Conservation (phyloP, 2,797 vertebrate genomes). For the Melanotaenia nigrans region DNA sequence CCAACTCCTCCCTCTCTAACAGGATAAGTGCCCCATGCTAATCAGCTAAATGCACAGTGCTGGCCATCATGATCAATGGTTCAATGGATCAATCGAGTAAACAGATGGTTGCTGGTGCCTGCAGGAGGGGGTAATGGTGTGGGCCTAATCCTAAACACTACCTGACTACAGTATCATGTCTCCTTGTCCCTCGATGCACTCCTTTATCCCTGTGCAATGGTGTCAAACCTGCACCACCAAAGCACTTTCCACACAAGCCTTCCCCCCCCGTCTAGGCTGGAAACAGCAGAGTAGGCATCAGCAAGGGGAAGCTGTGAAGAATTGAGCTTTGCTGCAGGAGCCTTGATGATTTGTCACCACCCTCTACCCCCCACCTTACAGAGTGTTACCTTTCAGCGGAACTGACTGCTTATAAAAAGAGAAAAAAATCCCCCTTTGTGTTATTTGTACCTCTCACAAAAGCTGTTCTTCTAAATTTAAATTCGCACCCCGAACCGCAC, state of each 20-base stretch:
- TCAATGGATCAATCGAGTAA: conserved; percentile 75
- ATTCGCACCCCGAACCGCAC: conserved; percentile 8
- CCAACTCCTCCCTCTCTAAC: conserved; percentile 61
- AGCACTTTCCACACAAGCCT: conserved; percentile 40
- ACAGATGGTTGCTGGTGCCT: conserved; percentile 67
- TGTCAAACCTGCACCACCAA: conserved; percentile 36
- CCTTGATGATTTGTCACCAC: conserved; percentile 50
- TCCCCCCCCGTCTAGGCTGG: conserved; percentile 23
- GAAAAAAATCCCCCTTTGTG: conserved; percentile 7
- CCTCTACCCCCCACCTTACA: conserved; percentile 15
- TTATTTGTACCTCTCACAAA: conserved; percentile 23
- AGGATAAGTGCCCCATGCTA: conserved; percentile 76
- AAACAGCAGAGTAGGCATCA: conserved; percentile 27
- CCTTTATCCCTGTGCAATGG: conserved; percentile 24
- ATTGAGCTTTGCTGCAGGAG: conserved; percentile 47
- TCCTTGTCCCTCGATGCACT: conserved; percentile 11
- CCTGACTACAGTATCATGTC: conserved; percentile 65
- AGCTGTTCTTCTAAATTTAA: background rate
- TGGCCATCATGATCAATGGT: conserved; percentile 67
- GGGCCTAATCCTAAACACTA: conserved; percentile 59
- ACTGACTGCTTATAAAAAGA: conserved; percentile 35
- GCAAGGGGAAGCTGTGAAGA: conserved; percentile 40
- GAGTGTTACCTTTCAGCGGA: conserved; percentile 42
- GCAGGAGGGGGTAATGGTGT: conserved; percentile 27
- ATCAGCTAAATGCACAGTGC: conserved; percentile 75